phyloP scores from a whole-genome alignment of 2,113 vertebrate species.

The Elachura formosa region DNA sequence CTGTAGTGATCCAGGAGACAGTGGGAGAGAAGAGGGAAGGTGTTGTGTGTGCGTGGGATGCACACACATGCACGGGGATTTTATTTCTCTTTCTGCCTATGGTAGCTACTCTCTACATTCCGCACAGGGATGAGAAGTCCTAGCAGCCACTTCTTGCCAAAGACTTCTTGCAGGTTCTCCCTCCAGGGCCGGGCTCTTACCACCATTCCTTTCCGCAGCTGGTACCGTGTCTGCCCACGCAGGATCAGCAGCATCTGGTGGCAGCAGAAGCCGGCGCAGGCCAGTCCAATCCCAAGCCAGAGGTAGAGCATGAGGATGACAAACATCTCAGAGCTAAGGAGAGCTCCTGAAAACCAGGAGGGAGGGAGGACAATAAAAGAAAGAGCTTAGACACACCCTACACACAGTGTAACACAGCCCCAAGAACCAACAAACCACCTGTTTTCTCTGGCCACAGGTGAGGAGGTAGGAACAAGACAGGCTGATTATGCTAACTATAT shows the following conservation, averaged over 20 bases:
- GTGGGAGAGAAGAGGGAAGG: not conserved
- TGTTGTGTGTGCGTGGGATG: not conserved
- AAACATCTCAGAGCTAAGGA: constrained; percentile 92
- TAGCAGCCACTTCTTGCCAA: constrained; percentile 90
- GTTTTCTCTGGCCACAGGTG: not conserved
- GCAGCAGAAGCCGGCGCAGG: constrained; percentile 93
- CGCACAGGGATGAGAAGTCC: constrained; percentile 87
- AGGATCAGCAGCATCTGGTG: constrained; percentile 94
- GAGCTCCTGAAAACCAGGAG: constrained; percentile 74
- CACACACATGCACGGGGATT: accelerated
- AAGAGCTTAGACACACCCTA: constrained; percentile 9
- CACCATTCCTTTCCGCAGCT: constrained; percentile 81
- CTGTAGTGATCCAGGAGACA: not conserved
- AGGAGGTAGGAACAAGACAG: not conserved
- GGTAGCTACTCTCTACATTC: constrained; percentile 75
- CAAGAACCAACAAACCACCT: not conserved
- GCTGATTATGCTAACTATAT: not conserved
- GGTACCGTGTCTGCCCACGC: constrained; percentile 89
- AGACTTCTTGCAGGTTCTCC: constrained; percentile 88
- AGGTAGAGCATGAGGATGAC: constrained; percentile 97
- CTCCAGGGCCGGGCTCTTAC: constrained; percentile 81
- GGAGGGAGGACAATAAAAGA: not conserved
- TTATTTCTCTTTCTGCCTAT: constrained; percentile 66
- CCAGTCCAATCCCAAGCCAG: constrained; percentile 94
- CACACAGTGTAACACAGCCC: not conserved